Conservation (phyloP, 1,140 invertebrate species). For the Diachasmimorpha longicaudata region DNA sequence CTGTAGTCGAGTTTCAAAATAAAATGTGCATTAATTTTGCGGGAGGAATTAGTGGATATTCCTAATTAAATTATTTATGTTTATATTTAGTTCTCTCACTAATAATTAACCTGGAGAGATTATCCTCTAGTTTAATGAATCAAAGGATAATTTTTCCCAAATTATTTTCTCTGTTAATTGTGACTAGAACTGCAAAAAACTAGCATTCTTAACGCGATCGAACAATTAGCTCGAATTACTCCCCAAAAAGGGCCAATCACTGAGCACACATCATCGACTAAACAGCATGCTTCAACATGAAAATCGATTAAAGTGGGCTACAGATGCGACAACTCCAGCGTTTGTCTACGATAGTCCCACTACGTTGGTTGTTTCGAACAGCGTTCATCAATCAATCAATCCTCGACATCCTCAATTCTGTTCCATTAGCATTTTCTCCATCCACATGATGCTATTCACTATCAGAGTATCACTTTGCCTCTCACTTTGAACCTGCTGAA, state of each 20-base stretch:
- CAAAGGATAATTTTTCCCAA: no score
- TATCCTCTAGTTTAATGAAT: no score
- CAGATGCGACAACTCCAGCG: neutral
- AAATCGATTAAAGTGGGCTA: constrained; percentile 15
- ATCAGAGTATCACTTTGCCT: neutral
- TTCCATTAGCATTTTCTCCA: constrained; percentile 36
- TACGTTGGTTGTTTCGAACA: constrained; percentile 17
- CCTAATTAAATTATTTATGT: no score
- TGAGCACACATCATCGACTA: neutral
- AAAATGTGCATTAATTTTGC: no score
- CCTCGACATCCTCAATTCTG: constrained; percentile 26
- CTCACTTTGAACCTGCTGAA: neutral
- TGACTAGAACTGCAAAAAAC: no score
- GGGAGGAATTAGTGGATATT: no score
- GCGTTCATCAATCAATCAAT: constrained; percentile 31
- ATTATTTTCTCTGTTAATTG: no score
- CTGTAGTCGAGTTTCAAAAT: no score
- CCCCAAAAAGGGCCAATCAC: neutral
- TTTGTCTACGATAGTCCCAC: neutral
- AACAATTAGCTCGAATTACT: neutral
- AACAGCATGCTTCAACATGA: neutral
- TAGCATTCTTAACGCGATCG: no score
- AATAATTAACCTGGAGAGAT: no score
- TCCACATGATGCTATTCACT: constrained; percentile 1
- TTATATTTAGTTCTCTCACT: no score